Evolutionary conservation across 2,888 invertebrate genomes (phyloP), one percentile per base, ranked within the genome.

Genomic region (Ochlodes sylvanus): DNA sequence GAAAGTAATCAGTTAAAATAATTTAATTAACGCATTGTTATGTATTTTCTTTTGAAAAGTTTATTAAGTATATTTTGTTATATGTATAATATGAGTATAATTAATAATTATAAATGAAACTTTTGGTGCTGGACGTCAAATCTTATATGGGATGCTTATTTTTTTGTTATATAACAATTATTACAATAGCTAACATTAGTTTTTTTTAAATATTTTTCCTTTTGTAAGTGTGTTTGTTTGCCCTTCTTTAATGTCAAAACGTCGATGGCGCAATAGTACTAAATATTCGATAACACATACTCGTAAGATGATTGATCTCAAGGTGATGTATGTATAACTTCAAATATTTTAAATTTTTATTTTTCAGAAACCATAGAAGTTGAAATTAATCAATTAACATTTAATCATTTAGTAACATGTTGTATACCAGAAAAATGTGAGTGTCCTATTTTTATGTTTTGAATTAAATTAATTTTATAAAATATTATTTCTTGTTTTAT

Each of bases 41-140:
- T 60, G 12, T 44, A 27, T n/a, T 15, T n/a, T 27, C 14, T 21
- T 15, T 27, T 44, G 9, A 47, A 44, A 44, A 52, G 52, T 44
- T 60, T 60, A 60, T 44, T n/a, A 27, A 47, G 27, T 60, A 47
- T 60, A 44, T 60, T 60, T 60, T 60, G 60, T 60, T 60, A 47
- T 44, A 58, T 58, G 42, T 58, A 58, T 58, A 27, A 17, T 58
- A 44, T 60, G 47, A 19, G 27, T 44, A 50, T 44, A 60, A 42
- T 47, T 47, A 42, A 60, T 60, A 32, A 61, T 34, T 61, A 19
- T 34, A 50, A 61, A 61, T n/a, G 57, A 41, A 57, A 38, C 38
- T 19, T 50, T 50, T 61, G 61, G 61, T 61, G 61, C 61, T 61
- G 61, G 61, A 50, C 42, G 50, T 32, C 27, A 47, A 32, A 61